phyloP scores from a whole-genome alignment of 1,140 invertebrate genomes.

The Danaus melanippus region DNA sequence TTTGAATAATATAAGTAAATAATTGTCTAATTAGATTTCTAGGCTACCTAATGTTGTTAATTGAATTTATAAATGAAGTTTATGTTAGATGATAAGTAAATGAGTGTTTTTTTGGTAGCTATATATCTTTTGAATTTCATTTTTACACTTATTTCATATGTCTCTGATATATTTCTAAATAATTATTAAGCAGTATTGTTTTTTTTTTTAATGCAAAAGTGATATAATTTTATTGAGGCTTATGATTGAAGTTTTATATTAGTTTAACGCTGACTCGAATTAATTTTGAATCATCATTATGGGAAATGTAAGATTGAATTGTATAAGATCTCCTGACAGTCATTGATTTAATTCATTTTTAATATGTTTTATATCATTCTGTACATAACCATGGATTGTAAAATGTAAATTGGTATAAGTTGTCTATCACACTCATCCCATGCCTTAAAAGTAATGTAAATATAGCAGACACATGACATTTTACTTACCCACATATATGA shows the following conservation, averaged over 20 bases:
- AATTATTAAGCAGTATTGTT: conserved; percentile 45
- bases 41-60: conserved; percentile 53
- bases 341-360: conserved; percentile 11
- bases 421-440: conserved; percentile 37
- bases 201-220: conserved; percentile 34
- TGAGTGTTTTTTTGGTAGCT: conserved; percentile 25
- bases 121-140: conserved; percentile 41
- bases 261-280: too few species aligned
- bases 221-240: conserved; percentile 54
- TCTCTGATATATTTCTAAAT: conserved; percentile 35
- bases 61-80: conserved; percentile 58
- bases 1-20: conserved; percentile 51
- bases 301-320: neutral
- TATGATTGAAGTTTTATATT: conserved; percentile 15
- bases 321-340: conserved; percentile 12
- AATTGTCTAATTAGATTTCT: conserved; percentile 39
- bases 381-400: conserved; percentile 40
- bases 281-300: too few species aligned
- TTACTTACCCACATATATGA: conserved; percentile 50
- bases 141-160: conserved; percentile 46
- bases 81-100: conserved; percentile 44
- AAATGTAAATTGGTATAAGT: conserved; percentile 38
- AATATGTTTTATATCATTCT: conserved; percentile 31
- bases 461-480: conserved; percentile 53
- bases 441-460: conserved; percentile 50